phyloP scores from a whole-genome alignment of 2,797 vertebrate genomes.

The Myotis findleyi region DNA sequence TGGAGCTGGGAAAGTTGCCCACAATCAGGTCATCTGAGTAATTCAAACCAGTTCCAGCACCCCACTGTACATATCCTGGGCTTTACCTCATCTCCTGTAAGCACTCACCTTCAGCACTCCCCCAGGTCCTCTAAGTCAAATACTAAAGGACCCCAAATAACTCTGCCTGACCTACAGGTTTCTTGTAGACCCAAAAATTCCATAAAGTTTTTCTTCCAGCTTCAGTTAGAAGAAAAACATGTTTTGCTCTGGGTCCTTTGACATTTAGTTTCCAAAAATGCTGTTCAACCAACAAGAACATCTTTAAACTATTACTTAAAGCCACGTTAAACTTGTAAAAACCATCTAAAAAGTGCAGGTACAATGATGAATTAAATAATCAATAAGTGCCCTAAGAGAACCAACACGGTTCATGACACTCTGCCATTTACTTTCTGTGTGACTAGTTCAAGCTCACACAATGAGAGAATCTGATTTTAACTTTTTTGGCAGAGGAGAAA shows the following conservation, averaged over 20 bases:
- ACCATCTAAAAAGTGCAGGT: neutral
- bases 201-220: neutral
- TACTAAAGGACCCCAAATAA: neutral
- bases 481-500: neutral
- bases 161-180: neutral
- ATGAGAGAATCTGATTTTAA: neutral
- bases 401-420: neutral
- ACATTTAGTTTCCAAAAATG: neutral
- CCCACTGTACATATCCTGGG: no score
- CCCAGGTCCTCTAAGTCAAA: neutral
- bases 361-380: neutral
- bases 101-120: neutral
- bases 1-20: neutral
- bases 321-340: neutral
- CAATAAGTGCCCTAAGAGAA: neutral
- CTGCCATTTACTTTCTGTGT: neutral
- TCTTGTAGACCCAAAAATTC: neutral
- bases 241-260: neutral
- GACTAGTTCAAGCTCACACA: neutral
- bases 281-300: neutral
- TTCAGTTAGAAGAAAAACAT: neutral
- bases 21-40: neutral
- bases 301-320: conserved; percentile 8
- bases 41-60: neutral
- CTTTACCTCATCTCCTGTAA: neutral